Base-by-base conservation (phyloP, 2,888 invertebrate species). In the Scaptomyza parva region DNA sequence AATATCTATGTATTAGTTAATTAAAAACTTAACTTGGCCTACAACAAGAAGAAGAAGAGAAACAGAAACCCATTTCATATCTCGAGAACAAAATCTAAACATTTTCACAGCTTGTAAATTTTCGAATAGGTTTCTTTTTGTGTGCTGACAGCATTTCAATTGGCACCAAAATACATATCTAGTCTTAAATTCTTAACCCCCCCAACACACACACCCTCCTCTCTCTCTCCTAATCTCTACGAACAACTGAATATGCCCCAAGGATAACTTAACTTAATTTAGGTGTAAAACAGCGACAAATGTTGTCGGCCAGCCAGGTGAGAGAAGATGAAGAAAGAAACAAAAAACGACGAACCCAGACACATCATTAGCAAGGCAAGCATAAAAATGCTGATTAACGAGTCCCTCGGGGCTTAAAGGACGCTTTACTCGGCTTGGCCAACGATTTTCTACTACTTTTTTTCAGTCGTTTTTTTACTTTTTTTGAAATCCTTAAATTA, bases 331-430 rank as follows among this genome's bases (percentile, higher is more conserved):
- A 48, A 33, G 18, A 35, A 20, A 22, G 17, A 59, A 17, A 54
- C 11, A 17, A 41, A 9, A 51, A 74, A 47, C 37, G 12, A 37
- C 37, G 14, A 26, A 24, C 40, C 57, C 28, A 43, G 72, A 57
- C 78, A 76, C 78, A 85, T 85, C 84, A 85, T 85, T 88, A 85
- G 88, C 72, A 65, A 78, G 82, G 82, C 71, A 78, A 81, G 85
- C 87, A 87, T 84, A 86, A 88, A 84, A 85, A 86, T 76, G 87
- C 82, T 87, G 84, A 85, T 85, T 88, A 88, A 85, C 84, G 84
- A 88, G 78, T 84, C 88, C 82, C 78, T 53, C 30, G 82, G 67
- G 84, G 50, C 52, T 61, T 53, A 52, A 64, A 55, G 58, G 54
- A 52, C 65, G 70, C 64, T 58, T 48, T 7, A 28, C 20, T 62